phyloP scores from a whole-genome alignment of 1,140 invertebrate genomes.

The Pachyrhynchus sulphureomaculatus region DNA sequence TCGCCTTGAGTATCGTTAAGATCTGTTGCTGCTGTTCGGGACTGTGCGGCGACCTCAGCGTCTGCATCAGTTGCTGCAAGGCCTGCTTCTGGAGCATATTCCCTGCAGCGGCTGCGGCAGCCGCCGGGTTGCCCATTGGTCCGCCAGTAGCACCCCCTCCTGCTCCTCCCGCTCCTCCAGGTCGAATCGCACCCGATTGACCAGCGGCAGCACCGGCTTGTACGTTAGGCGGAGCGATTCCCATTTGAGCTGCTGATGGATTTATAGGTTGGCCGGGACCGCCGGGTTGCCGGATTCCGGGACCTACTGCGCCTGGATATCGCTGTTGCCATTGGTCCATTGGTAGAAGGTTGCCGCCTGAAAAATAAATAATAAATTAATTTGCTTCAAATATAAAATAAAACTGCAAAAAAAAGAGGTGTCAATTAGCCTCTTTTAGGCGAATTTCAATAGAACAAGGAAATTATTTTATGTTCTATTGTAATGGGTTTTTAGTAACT shows the following conservation, averaged over 20 bases:
- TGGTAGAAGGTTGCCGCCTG: slow-evolving; percentile 58
- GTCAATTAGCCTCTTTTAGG: too few species aligned
- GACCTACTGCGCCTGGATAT: slow-evolving; percentile 53
- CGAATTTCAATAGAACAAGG: too few species aligned
- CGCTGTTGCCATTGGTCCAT: slow-evolving; percentile 69
- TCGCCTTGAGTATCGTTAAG: slow-evolving; percentile 87
- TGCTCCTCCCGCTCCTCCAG: slow-evolving; percentile 49
- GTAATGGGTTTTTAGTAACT: too few species aligned
- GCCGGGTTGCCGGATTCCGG: slow-evolving; percentile 51
- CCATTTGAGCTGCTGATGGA: slow-evolving; percentile 30
- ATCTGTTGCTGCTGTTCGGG: slow-evolving; percentile 93
- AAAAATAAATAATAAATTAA: slow-evolving; percentile 13
- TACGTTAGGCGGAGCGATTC: slow-evolving; percentile 20
- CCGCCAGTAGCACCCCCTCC: slow-evolving; percentile 18
- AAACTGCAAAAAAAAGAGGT: too few species aligned
- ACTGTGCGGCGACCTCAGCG: slow-evolving; percentile 83
- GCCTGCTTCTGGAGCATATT: slow-evolving; percentile 70
- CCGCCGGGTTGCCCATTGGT: slow-evolving; percentile 35
- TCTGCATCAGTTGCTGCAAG: slow-evolving; percentile 86
- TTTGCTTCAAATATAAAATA: too few species aligned
- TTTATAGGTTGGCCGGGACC: slow-evolving; percentile 37
- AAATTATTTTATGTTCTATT: too few species aligned
- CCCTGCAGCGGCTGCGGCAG: slow-evolving; percentile 34
- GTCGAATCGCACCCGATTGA: slow-evolving; percentile 30
- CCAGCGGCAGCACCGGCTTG: slow-evolving; percentile 15